Conservation (phyloP, 2,797 vertebrate species). For the Sus cebifrons region DNA sequence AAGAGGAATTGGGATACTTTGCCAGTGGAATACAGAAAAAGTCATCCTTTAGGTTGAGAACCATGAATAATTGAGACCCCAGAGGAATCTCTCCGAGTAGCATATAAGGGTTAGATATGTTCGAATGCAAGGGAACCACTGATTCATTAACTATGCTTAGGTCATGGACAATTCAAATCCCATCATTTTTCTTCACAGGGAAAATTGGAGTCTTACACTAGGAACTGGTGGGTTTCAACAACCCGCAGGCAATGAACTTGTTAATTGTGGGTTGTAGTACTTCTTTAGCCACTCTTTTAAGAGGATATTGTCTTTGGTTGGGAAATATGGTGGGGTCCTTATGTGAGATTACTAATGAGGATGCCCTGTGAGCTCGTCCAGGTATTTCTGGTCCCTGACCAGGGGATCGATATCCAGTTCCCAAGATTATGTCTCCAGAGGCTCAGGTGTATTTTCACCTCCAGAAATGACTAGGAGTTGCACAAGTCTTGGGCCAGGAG, state of each 20-base stretch:
- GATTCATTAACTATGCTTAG: fast-evolving
- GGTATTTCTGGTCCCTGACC: too few species aligned
- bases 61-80: background rate
- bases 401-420: too few species aligned
- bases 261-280: background rate
- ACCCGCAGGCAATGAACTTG: background rate
- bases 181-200: background rate
- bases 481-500: too few species aligned
- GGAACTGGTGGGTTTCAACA: background rate
- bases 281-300: background rate
- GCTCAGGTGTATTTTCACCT: too few species aligned
- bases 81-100: too few species aligned
- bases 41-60: background rate
- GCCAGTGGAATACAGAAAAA: background rate
- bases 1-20: background rate
- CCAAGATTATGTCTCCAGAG: too few species aligned
- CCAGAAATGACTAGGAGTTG: too few species aligned
- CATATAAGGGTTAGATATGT: background rate
- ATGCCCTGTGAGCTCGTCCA: too few species aligned
- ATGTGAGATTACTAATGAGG: too few species aligned
- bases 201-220: background rate
- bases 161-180: background rate
- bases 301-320: background rate
- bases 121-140: background rate
- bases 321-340: background rate